A percentile compares a stretch with the other conserved stretches of the same genome.
Conservation (phyloP, 1,140 invertebrate genomes). For the Anastrepha obliqua region DNA sequence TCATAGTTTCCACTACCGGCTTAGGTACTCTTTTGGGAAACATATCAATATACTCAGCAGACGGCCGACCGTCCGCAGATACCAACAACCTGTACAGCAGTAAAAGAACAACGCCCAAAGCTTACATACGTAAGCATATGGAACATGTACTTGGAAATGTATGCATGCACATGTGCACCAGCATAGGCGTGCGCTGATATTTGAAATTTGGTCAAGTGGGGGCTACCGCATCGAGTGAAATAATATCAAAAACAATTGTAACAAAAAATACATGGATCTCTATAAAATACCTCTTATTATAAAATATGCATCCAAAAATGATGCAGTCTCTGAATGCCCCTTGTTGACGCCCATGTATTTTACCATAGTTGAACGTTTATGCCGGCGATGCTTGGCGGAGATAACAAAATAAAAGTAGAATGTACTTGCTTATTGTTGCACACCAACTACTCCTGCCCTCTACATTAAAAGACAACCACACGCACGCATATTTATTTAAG, state of each 20-base stretch:
- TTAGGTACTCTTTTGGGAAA: constrained; percentile 69
- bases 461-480: not conserved
- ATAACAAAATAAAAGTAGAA: not conserved
- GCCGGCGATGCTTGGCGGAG: not conserved
- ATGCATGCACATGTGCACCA: not conserved
- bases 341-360: not conserved
- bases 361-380: not conserved
- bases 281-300: not conserved
- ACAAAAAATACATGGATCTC: not conserved
- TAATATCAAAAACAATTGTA: not conserved
- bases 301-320: too few relatives aligned
- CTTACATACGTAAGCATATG: not conserved
- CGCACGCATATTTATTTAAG: constrained; percentile 6
- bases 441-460: not conserved
- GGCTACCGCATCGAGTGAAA: not conserved
- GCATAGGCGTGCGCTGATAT: not conserved
- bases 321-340: not conserved
- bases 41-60: constrained; percentile 57
- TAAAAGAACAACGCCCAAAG: constrained; percentile 37
- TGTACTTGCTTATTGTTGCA: not conserved
- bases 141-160: not conserved
- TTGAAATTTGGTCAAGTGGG: not conserved
- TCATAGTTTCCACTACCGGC: constrained; percentile 50
- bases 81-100: constrained; percentile 37
- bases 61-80: not conserved